Evolutionary conservation across 2,797 vertebrate species (phyloP), one percentile per base, ranked within the genome.

Genomic region (Pangasius macronema): DNA sequence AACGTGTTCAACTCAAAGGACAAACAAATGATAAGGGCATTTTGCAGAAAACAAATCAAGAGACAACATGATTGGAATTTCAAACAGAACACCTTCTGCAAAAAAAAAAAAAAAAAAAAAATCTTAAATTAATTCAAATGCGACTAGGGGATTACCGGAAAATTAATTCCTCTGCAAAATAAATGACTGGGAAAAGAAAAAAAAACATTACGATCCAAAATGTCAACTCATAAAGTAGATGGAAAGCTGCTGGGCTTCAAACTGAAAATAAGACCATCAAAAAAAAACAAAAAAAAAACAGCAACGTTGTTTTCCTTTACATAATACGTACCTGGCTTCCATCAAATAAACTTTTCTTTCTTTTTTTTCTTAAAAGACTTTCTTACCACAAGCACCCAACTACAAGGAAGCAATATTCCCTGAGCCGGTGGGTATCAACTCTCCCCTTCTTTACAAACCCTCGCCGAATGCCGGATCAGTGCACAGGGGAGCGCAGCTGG

Each of bases 311-410:
- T 36, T 79, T 80, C 79, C 89, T 92, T 93, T 93, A 90, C 92
- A 94, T 94, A 86, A 96, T 97, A 97, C 96, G 95, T 97, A 97
- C 96, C 96, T 97, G 95, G 92, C 93, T 94, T 93, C 94, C 93
- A 95, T 92, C 91, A 95, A 92, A 94, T 89, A 95, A 89, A 93
- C 93, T 87, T 59, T 80, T n/a, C n/a, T 57, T 87, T 91, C 93
- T 91, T 93, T 22, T 86, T 92, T 93, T 92, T 93, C 33, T 33
- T 79, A 20, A 70, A 90, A 96, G 96, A 97, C 96, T 96, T 96
- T 97, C 96, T 97, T 96, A 96, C 95, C 95, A 93, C 91, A 93
- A 95, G 95, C 95, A 95, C 95, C 93, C 89, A 91, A 93, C 92
- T 89, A 86, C 88, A 93, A 92, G 87, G 89, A 94, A 93, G 36